Evolutionary conservation across 2,888 invertebrate genomes (phyloP), one percentile per base, ranked within the genome.

Genomic region (Endotricha flammealis): DNA sequence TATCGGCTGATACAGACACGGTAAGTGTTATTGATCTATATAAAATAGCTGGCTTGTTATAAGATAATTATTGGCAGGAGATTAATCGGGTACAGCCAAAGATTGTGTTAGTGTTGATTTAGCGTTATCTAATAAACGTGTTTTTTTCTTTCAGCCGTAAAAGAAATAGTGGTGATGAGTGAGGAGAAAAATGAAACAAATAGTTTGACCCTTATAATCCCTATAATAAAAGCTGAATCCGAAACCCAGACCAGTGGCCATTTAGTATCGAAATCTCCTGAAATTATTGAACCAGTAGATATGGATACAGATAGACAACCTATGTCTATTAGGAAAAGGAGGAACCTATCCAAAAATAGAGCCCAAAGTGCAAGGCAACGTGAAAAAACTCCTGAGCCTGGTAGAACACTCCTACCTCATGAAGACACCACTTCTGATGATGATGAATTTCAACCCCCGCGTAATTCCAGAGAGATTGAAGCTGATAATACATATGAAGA

Each of bases 391-490:
- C 87, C 87, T 4, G 87, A 88, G 52, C 86, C 87, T 1, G 70
- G 80, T 23, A 71, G 82, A 55, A 74, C 78, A 37, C 78, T 78
- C 13, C 65, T 88, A 12, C 85, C 85, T 13, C 82, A 83, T 35
- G 89, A 92, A 47, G 92, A 92, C 41, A 89, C 90, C 30, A 91
- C 92, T 20, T 85, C 88, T 9, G 86, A 89, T 29, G 87, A 88
- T 43, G 87, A 87, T 53, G 86, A 87, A 27, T 40, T 53, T 1
- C 60, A 54, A 36, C 69, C 72, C 9, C 55, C 51, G 13, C 70
- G 74, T 9, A 68, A 67, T 45, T 78, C 81, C 1, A 63, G 80
- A 41, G 87, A 87, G 69, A 65, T 78, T 8, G 87, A 87, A 69
- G 86, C 87, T 11, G 87, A 87, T 48, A 75, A 68, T 29, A 85